phyloP scores from a whole-genome alignment of 2,888 invertebrate genomes.

The Acanthoscelides obtectus region DNA sequence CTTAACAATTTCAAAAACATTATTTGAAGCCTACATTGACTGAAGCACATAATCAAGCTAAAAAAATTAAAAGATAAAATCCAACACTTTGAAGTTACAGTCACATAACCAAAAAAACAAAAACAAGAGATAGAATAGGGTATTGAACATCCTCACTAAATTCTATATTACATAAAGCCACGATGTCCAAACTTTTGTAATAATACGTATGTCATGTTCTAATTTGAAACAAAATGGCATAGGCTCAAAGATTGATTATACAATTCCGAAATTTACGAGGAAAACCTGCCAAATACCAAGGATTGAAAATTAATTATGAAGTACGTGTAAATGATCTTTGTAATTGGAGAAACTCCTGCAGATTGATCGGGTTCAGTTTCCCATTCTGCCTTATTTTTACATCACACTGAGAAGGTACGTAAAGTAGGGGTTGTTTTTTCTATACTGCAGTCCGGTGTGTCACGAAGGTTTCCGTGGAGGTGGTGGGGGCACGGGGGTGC shows the following conservation, averaged over 20 bases:
- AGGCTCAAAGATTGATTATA: too few species aligned
- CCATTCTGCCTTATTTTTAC: background rate
- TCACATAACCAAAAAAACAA: background rate
- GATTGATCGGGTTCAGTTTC: background rate
- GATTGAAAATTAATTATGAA: too few species aligned
- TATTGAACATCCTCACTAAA: background rate
- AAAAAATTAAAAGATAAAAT: background rate
- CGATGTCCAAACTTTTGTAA: too few species aligned
- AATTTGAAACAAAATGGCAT: too few species aligned
- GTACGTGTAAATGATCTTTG: background rate
- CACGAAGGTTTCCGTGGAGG: constrained; percentile 46
- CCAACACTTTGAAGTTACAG: background rate
- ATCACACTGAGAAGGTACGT: background rate
- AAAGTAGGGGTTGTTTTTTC: background rate
- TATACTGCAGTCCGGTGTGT: constrained; percentile 23
- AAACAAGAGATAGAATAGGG: background rate
- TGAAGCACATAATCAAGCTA: background rate
- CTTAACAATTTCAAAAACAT: background rate
- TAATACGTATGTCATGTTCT: too few species aligned
- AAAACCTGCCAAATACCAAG: too few species aligned
- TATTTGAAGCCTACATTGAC: background rate
- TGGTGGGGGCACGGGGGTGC: constrained; percentile 39
- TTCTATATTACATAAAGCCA: too few species aligned
- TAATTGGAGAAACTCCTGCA: background rate
- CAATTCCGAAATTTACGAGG: background rate